A percentile compares a stretch with the other conserved stretches of the same genome.
Evolutionary conservation across 2,888 invertebrate species (phyloP).

Genomic region (Laspeyria flexula): DNA sequence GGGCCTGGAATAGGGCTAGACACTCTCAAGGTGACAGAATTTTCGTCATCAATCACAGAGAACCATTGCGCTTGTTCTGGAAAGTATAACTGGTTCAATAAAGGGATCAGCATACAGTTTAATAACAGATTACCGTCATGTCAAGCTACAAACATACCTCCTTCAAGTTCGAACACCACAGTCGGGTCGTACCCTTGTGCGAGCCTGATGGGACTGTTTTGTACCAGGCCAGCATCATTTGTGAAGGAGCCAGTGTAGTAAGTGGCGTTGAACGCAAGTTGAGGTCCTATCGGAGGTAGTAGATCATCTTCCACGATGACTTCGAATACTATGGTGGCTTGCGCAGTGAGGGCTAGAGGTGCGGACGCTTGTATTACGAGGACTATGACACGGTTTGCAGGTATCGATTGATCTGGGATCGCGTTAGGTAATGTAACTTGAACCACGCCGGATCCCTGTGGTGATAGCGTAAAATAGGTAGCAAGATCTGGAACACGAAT

Average conservation of each 20-base stretch:
- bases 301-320: conserved; percentile 12
- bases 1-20: conserved; percentile 36
- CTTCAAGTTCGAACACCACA: conserved; percentile 45
- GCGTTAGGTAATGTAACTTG: conserved; percentile 18
- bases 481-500: conserved; percentile 19
- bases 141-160: conserved; percentile 41
- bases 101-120: not conserved
- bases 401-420: conserved; percentile 37
- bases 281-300: not conserved
- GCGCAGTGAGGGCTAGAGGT: conserved; percentile 24
- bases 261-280: conserved; percentile 28
- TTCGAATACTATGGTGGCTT: conserved; percentile 39
- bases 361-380: conserved; percentile 39
- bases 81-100: conserved; percentile 13
- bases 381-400: conserved; percentile 31
- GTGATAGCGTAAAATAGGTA: conserved; percentile 22
- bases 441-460: conserved; percentile 18
- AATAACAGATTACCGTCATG: not conserved
- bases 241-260: conserved; percentile 50
- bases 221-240: conserved; percentile 30
- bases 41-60: conserved; percentile 14
- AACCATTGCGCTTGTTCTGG: conserved; percentile 52
- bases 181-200: conserved; percentile 40
- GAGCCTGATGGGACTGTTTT: conserved; percentile 40
- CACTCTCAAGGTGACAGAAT: conserved; percentile 24